phyloP scores from a whole-genome alignment of 2,888 invertebrate species.

The Petrophora chlorosata region DNA sequence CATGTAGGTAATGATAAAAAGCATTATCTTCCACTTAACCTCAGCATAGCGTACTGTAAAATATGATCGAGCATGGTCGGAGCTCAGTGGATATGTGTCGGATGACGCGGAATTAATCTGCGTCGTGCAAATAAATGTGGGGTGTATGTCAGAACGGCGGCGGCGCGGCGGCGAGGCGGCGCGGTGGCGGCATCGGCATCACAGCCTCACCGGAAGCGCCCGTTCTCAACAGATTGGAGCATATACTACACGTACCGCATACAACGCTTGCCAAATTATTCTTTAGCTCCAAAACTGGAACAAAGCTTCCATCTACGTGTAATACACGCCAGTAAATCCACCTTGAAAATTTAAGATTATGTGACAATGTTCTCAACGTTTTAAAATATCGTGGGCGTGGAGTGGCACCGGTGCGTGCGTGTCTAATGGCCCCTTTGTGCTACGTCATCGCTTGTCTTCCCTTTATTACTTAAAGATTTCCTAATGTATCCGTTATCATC shows the following conservation, averaged over 20 bases:
- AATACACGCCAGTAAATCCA: conserved; percentile 51
- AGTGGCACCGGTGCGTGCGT: not conserved
- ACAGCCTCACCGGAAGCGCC: conserved; percentile 47
- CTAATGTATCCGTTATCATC: not conserved
- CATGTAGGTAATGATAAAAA: no score
- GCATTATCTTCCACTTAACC: not conserved
- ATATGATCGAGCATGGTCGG: conserved; percentile 59
- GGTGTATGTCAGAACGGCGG: conserved; percentile 61
- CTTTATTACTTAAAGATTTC: conserved; percentile 3
- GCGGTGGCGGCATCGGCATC: conserved; percentile 46
- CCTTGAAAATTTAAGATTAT: conserved; percentile 54
- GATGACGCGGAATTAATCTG: conserved; percentile 75
- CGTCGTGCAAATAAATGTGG: conserved; percentile 75
- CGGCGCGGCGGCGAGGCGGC: conserved; percentile 48
- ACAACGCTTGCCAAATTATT: conserved; percentile 59
- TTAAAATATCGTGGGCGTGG: conserved; percentile 1
- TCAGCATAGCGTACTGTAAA: conserved; percentile 46
- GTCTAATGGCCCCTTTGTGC: conserved; percentile 5
- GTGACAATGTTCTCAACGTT: conserved; percentile 21
- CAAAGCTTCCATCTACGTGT: conserved; percentile 52
- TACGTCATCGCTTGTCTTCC: not conserved
- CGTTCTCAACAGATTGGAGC: conserved; percentile 54
- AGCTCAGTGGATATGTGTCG: conserved; percentile 63
- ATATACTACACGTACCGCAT: conserved; percentile 35
- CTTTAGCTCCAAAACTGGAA: conserved; percentile 51